Percentiles rank a stretch among this genome's conserved stretches.
Conservation (phyloP, 2,113 vertebrate genomes). For the Microcebus murinus region DNA sequence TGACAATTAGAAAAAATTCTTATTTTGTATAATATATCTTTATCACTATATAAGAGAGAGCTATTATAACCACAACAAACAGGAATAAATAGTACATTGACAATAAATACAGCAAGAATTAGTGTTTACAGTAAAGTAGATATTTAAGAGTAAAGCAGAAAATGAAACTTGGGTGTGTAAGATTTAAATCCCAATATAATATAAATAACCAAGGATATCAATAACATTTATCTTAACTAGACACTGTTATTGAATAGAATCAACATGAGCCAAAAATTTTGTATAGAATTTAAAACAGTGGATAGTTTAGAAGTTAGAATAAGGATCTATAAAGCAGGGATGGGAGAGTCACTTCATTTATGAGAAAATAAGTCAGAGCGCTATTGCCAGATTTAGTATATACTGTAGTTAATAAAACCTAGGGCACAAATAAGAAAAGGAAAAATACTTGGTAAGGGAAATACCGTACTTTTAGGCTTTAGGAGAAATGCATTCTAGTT, state of each 20-base stretch:
- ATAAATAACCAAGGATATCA: background rate
- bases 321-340: background rate
- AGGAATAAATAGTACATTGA: background rate
- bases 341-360: background rate
- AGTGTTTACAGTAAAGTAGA: background rate
- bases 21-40: background rate
- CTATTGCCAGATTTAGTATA: background rate
- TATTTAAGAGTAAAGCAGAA: background rate
- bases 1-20: background rate
- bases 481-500: background rate
- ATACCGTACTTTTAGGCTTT: background rate
- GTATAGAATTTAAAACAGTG: background rate
- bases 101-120: background rate
- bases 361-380: background rate
- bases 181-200: constrained; percentile 3
- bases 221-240: background rate
- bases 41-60: background rate
- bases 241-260: background rate
- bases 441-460: background rate
- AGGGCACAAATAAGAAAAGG: background rate
- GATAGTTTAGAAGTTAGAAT: background rate
- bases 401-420: background rate
- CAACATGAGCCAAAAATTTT: background rate
- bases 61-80: background rate
- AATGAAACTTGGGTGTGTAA: background rate